Evolutionary conservation across 2,888 invertebrate genomes (phyloP).

Genomic region (Cetonia aurata): DNA sequence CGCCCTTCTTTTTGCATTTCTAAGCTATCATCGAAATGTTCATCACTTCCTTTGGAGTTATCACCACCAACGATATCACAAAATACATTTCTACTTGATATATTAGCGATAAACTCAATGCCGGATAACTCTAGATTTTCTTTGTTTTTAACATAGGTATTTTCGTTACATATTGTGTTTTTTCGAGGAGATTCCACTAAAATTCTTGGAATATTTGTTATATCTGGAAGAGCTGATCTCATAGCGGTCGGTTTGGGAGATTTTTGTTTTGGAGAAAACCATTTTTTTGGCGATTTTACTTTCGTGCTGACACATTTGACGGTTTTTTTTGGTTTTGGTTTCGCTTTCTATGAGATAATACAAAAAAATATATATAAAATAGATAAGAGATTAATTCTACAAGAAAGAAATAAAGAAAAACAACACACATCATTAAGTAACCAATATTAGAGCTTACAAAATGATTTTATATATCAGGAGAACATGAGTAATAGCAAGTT

Average conservation of each 20-base stretch:
- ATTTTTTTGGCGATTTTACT: conserved; percentile 35
- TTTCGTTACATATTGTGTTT: background rate
- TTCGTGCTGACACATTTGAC: conserved; percentile 35
- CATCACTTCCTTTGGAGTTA: background rate
- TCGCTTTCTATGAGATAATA: conserved; percentile 14
- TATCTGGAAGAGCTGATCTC: conserved; percentile 42
- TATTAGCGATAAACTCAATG: conserved; percentile 1
- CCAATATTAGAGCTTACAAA: too few species aligned
- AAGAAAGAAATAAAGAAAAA: too few species aligned
- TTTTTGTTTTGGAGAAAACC: conserved; percentile 31
- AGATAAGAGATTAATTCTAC: background rate
- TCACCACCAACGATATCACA: background rate
- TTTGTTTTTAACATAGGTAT: conserved; percentile 29
- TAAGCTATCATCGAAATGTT: conserved; percentile 30
- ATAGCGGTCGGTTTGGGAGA: conserved; percentile 13
- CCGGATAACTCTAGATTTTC: conserved; percentile 35
- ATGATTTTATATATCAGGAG: too few species aligned
- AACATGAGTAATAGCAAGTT: too few species aligned
- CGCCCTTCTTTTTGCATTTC: conserved; percentile 1
- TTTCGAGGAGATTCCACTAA: conserved; percentile 9
- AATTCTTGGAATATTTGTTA: conserved; percentile 44
- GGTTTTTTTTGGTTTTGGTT: conserved; percentile 19
- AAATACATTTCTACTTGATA: background rate
- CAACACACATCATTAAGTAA: too few species aligned
- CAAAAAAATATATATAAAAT: background rate